Conservation (phyloP, 2,113 vertebrate genomes). For the Podarcis raffonei region DNA sequence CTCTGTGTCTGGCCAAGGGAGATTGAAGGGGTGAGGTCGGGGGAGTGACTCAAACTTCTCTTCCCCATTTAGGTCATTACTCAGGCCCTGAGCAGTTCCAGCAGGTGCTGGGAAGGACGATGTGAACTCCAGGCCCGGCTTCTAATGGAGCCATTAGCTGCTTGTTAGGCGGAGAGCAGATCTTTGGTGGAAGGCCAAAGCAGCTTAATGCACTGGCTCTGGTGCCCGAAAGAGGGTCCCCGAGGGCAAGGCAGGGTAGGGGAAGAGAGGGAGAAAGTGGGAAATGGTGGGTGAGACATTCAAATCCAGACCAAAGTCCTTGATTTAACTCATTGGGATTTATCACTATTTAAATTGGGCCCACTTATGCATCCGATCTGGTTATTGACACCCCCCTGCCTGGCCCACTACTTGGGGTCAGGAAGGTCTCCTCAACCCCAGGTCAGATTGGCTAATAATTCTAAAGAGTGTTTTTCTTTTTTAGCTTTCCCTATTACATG, state of each 20-base stretch:
- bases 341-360: not conserved
- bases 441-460: no score
- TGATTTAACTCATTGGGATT: not conserved
- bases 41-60: not conserved
- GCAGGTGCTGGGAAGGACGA: slow-evolving; percentile 19
- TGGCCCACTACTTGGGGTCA: no score
- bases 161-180: slow-evolving; percentile 5
- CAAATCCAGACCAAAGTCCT: not conserved
- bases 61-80: slow-evolving; percentile 18
- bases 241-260: not conserved
- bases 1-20: slow-evolving; percentile 16
- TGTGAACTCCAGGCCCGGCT: not conserved
- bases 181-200: slow-evolving; percentile 19
- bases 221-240: slow-evolving; percentile 1
- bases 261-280: not conserved
- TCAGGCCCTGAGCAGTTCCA: slow-evolving; percentile 15
- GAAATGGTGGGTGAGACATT: not conserved
- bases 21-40: not conserved
- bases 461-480: not conserved
- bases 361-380: not conserved
- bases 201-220: slow-evolving; percentile 19
- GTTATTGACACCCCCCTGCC: not conserved
- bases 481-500: no score
- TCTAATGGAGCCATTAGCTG: slow-evolving; percentile 31
- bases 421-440: not conserved